These are phyloP conservation scores for Pyralis farinalis DNA, from an alignment of 2,888 invertebrate species.

Conservation along the genomic window DNA sequence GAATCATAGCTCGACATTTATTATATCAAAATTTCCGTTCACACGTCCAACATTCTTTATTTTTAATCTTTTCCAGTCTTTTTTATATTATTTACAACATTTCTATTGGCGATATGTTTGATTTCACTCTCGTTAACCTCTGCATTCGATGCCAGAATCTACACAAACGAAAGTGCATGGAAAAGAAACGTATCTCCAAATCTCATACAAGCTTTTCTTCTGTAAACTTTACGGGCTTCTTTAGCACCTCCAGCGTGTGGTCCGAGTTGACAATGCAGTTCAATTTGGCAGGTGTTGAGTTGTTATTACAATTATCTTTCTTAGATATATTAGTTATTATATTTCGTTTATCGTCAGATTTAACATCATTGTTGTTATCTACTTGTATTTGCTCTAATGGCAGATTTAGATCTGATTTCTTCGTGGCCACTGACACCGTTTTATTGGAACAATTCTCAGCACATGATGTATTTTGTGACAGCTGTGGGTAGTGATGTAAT, in stretches of 20 bases:
- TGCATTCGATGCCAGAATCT: conserved; percentile 38
- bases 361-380: conserved; percentile 54
- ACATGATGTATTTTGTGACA: conserved; percentile 37
- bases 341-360: conserved; percentile 24
- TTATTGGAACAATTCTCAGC: conserved; percentile 23
- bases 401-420: conserved; percentile 54
- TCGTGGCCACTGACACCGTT: conserved; percentile 29
- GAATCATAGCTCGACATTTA: conserved; percentile 18
- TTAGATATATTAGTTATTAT: conserved; percentile 18
- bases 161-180: conserved; percentile 42
- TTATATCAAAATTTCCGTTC: conserved; percentile 24
- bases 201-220: conserved; percentile 76
- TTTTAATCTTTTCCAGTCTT: conserved; percentile 48
- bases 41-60: conserved; percentile 20
- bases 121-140: conserved; percentile 35
- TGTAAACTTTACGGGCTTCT: conserved; percentile 62
- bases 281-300: conserved; percentile 35
- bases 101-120: conserved; percentile 51
- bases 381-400: conserved; percentile 24
- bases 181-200: conserved; percentile 49
- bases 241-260: conserved; percentile 41
- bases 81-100: conserved; percentile 49
- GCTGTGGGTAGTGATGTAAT: conserved; percentile 71
- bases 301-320: conserved; percentile 59
- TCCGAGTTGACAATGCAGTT: conserved; percentile 36